Evolutionary conservation across 2,888 invertebrate species (phyloP), one percentile per base, ranked within the genome.

Genomic region (Folsomia candida): DNA sequence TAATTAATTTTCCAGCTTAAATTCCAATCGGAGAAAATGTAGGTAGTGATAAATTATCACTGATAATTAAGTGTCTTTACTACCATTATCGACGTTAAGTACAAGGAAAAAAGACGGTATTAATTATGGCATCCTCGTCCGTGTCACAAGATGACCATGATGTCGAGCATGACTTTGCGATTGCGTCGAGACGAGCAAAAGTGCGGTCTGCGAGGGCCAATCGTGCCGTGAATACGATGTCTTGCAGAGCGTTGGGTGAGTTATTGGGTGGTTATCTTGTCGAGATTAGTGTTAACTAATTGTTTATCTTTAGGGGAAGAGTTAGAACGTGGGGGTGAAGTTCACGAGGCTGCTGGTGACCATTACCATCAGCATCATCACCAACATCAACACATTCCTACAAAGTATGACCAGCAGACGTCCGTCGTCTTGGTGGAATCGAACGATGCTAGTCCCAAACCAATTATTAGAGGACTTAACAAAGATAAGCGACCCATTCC

Each of bases 61-160:
- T n/a, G n/a, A n/a, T n/a, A n/a, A n/a, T n/a, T n/a, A n/a, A n/a
- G n/a, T n/a, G n/a, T n/a, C n/a, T n/a, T n/a, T n/a, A n/a, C n/a
- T n/a, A n/a, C n/a, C n/a, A n/a, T n/a, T n/a, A n/a, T n/a, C n/a
- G n/a, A n/a, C n/a, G n/a, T n/a, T n/a, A n/a, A n/a, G 47, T 47
- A 47, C 47, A 47, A 14, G 47, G 47, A 11, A n/a, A n/a, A n/a
- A n/a, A n/a, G n/a, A n/a, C n/a, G n/a, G n/a, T n/a, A n/a, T n/a
- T n/a, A n/a, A 69, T 6, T 22, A 87, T 87, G 87, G 87, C 87
- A 79, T 87, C 87, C 22, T 87, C 87, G 78, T 87, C 87, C 29
- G 86, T 87, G 62, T 87, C 87, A 78, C 87, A 87, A 80, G 87
- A 87, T 79, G 79, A 79, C 60, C 79, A 78, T 67, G 87, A 87